Evolutionary conservation across 2,113 vertebrate genomes (phyloP).

Genomic region (Emydura subglobosa): DNA sequence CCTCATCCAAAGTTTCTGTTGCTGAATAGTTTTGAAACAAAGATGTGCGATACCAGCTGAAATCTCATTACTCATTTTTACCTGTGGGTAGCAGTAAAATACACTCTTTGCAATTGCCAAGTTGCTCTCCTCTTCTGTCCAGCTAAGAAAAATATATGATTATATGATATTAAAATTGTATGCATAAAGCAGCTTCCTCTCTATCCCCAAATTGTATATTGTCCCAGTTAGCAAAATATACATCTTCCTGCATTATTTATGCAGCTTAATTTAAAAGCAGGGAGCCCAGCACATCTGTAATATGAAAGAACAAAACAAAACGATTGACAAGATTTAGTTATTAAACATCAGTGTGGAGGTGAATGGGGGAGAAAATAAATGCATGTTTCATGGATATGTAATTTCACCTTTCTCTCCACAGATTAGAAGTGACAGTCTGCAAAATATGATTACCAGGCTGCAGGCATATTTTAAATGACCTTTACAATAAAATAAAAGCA

Average conservation of each 20-base stretch:
- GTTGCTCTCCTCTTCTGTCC: background rate
- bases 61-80: conserved; percentile 58
- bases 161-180: background rate
- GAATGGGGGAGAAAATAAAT: conserved; percentile 19
- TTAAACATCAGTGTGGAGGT: background rate
- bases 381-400: background rate
- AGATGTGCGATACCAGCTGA: background rate
- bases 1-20: background rate
- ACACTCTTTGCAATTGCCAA: conserved; percentile 37
- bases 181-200: background rate
- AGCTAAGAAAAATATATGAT: background rate
- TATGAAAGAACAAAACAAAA: background rate
- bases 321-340: background rate
- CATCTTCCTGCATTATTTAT: background rate
- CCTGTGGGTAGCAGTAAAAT: conserved; percentile 72
- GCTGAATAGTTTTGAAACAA: background rate
- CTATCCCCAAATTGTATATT: background rate
- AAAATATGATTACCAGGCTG: background rate
- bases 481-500: conserved; percentile 39
- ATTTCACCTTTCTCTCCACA: background rate
- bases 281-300: background rate
- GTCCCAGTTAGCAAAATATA: background rate
- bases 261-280: background rate
- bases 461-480: conserved; percentile 37
- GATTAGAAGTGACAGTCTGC: background rate